phyloP scores from a whole-genome alignment of 2,797 vertebrate genomes.

The Podargus strigoides region DNA sequence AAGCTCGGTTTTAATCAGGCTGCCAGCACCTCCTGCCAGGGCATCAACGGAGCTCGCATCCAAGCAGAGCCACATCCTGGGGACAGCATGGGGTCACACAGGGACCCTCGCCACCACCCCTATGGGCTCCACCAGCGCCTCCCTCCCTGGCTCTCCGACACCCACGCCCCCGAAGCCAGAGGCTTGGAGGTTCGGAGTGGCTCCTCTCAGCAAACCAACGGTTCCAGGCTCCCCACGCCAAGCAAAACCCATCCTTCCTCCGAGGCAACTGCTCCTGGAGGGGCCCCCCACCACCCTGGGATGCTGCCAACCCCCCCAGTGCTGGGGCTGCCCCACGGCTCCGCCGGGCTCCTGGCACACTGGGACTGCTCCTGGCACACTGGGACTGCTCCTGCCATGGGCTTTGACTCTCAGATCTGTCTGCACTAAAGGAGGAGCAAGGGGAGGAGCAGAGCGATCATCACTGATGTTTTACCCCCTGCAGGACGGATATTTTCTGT shows the following conservation, averaged over 20 bases:
- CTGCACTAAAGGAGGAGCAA: too few species aligned
- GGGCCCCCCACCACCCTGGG: accelerated
- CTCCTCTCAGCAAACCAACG: background rate
- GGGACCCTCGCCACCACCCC: background rate
- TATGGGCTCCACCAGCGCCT: too few species aligned
- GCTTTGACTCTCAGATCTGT: too few species aligned
- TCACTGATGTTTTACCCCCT: too few species aligned
- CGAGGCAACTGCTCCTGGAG: background rate
- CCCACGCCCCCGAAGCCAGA: background rate
- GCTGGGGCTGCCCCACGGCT: background rate
- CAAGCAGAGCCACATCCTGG: background rate
- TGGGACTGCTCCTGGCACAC: background rate
- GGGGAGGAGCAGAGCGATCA: too few species aligned
- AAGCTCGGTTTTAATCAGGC: too few species aligned
- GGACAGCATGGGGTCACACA: background rate
- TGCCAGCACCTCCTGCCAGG: background rate
- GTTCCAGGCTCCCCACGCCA: background rate
- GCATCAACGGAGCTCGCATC: too few species aligned
- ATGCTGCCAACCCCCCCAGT: background rate
- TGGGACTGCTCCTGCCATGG: too few species aligned
- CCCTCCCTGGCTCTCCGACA: too few species aligned
- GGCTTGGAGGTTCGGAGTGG: background rate
- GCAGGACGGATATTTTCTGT: too few species aligned
- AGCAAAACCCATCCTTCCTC: background rate
- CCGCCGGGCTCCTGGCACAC: background rate